Conservation (phyloP, 2,113 vertebrate genomes). For the Acanthochromis polyacanthus region DNA sequence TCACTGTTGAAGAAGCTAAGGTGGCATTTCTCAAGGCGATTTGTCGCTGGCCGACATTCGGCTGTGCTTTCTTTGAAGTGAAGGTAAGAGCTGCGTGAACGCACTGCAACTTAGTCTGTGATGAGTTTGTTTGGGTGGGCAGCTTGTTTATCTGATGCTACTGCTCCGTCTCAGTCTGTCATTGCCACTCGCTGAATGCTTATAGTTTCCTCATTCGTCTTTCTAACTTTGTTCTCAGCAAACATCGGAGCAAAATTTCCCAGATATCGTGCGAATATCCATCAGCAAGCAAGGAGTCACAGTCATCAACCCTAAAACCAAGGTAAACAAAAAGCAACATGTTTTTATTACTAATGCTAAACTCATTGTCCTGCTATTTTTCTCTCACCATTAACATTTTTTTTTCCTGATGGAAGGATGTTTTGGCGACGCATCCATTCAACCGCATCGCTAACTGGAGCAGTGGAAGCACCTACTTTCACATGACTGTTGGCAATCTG, state of each 20-base stretch:
- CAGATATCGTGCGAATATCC: slow-evolving; percentile 93
- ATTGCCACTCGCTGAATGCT: neutral
- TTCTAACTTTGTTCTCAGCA: slow-evolving; percentile 83
- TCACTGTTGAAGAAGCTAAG: slow-evolving; percentile 90
- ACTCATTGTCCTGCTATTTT: neutral
- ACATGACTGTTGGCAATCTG: slow-evolving; percentile 93
- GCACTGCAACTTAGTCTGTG: neutral
- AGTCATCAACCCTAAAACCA: slow-evolving; percentile 94
- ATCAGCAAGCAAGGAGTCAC: slow-evolving; percentile 94
- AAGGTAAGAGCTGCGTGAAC: slow-evolving; percentile 84
- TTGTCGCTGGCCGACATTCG: slow-evolving; percentile 92
- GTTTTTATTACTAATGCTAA: rapidly evolving
- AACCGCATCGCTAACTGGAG: slow-evolving; percentile 96
- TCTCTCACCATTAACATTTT: neutral
- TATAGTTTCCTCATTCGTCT: neutral
- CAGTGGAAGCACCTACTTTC: slow-evolving; percentile 98
- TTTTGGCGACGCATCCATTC: slow-evolving; percentile 90
- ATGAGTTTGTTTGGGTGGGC: neutral
- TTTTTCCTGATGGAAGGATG: slow-evolving; percentile 83
- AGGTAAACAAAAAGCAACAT: slow-evolving; percentile 84
- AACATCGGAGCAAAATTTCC: slow-evolving; percentile 92
- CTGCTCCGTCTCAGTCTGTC: neutral
- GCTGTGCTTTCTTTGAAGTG: slow-evolving; percentile 98
- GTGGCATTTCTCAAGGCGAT: slow-evolving; percentile 91
- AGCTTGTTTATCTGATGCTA: slow-evolving; percentile 23